Conservation (phyloP, 2,797 vertebrate genomes). For the Distichodus sexfasciatus region DNA sequence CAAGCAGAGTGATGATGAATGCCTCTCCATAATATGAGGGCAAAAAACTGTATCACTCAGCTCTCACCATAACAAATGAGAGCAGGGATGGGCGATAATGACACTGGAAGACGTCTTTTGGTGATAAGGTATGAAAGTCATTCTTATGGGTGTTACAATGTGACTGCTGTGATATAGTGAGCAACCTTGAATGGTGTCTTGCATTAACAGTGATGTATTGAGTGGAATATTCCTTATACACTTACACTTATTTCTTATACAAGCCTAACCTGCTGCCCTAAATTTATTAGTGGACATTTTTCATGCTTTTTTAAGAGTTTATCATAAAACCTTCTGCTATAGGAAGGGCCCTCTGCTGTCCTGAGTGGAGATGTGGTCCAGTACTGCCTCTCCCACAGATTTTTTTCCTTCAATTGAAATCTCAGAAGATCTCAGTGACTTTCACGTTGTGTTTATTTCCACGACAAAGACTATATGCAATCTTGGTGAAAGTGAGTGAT, state of each 20-base stretch:
- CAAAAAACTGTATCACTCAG: slow-evolving; percentile 51
- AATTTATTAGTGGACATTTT: too few relatives aligned
- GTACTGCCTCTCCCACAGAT: too few relatives aligned
- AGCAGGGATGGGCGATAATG: slow-evolving; percentile 18
- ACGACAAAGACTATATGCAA: too few relatives aligned
- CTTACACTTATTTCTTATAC: too few relatives aligned
- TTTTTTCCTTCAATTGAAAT: too few relatives aligned
- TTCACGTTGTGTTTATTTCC: too few relatives aligned
- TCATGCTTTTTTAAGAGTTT: too few relatives aligned
- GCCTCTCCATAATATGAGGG: slow-evolving; percentile 46
- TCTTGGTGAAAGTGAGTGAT: too few relatives aligned
- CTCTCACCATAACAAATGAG: slow-evolving; percentile 65
- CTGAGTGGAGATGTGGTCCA: too few relatives aligned
- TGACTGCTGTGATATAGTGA: slow-evolving; percentile 16
- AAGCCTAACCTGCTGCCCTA: not conserved
- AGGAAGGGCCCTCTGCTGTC: too few relatives aligned
- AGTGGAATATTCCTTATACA: slow-evolving; percentile 8
- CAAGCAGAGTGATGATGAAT: slow-evolving; percentile 56
- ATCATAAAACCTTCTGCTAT: too few relatives aligned
- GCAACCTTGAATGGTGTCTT: slow-evolving; percentile 11
- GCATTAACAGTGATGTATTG: slow-evolving; percentile 14
- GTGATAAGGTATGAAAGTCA: not conserved
- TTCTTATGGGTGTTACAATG: not conserved
- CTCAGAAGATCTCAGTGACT: too few relatives aligned
- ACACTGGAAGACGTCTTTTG: slow-evolving; percentile 3